Evolutionary conservation across 2,888 invertebrate genomes (phyloP), one percentile per base, ranked within the genome.

Genomic region (Melinaea menophilus): DNA sequence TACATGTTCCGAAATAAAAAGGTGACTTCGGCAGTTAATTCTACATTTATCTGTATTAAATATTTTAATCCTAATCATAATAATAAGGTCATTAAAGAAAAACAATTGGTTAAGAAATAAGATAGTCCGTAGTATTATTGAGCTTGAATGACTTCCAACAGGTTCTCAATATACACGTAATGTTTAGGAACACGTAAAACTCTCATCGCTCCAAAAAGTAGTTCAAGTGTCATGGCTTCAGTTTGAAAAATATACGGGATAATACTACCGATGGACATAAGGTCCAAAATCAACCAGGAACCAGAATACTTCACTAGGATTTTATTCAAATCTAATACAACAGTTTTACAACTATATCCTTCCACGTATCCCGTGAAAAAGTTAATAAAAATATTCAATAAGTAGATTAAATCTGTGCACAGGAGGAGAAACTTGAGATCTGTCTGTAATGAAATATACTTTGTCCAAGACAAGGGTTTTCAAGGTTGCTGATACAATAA

Each of bases 301-400:
- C 66, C 74, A 0, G 72, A 33, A 61, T 86, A 86, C 57, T 71
- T 75, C 11, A 62, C 71, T 12, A 72, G 70, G 37, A 84, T 81
- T 62, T 74, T 77, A 11, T 64, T 72, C 7, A 77, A 65, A 9
- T 80, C 71, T 31, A 85, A 67, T 1, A 84, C 75, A 0, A 78
- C 74, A 35, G 70, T 61, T 65, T 77, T 75, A 2, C 67, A 62
- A 0, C 80, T 79, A 3, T 75, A 51, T 0, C 85, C 85, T 55
- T 75, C 73, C 2, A 81, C 71, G 59, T 79, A 85, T 0, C 85
- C 85, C 2, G 82, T 85, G 56, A 83, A 75, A 48, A 80, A 75
- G 65, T 81, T 84, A 0, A 69, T 59, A 1, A 81, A 34, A 4
- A 84, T 75, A 54, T 80, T 78, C 0, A 77, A 4, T 0, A 77